phyloP scores from a whole-genome alignment of 2,888 invertebrate genomes.

The Eupithecia insigniata region DNA sequence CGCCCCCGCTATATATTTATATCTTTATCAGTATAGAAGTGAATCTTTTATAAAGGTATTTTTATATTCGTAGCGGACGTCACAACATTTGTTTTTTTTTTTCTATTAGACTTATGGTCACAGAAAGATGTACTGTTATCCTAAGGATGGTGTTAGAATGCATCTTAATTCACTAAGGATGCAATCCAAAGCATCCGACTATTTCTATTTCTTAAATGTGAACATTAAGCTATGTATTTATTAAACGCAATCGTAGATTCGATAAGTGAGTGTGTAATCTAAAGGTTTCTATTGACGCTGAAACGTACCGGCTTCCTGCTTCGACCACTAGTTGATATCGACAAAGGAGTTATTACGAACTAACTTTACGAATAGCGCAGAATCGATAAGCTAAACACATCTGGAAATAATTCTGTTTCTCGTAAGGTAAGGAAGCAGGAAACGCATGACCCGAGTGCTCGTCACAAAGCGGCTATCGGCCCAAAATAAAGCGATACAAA shows the following conservation, averaged over 20 bases:
- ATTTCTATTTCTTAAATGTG: slow-evolving; percentile 63
- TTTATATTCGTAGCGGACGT: slow-evolving; percentile 76
- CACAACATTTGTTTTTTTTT: slow-evolving; percentile 65
- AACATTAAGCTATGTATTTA: slow-evolving; percentile 55
- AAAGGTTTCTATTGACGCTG: background rate
- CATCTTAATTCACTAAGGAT: slow-evolving; percentile 42
- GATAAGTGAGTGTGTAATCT: slow-evolving; percentile 1
- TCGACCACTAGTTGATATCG: slow-evolving; percentile 16
- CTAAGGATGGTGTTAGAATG: slow-evolving; percentile 60
- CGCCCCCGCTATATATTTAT: slow-evolving; percentile 70
- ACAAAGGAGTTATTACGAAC: slow-evolving; percentile 30
- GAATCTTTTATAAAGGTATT: slow-evolving; percentile 68
- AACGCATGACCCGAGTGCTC: slow-evolving; percentile 13
- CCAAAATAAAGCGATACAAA: slow-evolving; percentile 40
- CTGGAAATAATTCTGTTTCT: background rate
- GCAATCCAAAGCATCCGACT: slow-evolving; percentile 48
- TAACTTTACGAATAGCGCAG: slow-evolving; percentile 32
- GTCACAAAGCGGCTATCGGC: slow-evolving; percentile 8
- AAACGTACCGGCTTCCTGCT: slow-evolving; percentile 33
- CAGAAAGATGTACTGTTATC: slow-evolving; percentile 71
- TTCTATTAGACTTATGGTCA: slow-evolving; percentile 56
- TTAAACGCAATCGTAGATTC: slow-evolving; percentile 32
- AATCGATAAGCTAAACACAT: slow-evolving; percentile 9
- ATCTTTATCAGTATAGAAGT: slow-evolving; percentile 70
- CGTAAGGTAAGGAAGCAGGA: slow-evolving; percentile 26